Conservation (phyloP, 2,888 invertebrate genomes). For the Agapostemon virescens region DNA sequence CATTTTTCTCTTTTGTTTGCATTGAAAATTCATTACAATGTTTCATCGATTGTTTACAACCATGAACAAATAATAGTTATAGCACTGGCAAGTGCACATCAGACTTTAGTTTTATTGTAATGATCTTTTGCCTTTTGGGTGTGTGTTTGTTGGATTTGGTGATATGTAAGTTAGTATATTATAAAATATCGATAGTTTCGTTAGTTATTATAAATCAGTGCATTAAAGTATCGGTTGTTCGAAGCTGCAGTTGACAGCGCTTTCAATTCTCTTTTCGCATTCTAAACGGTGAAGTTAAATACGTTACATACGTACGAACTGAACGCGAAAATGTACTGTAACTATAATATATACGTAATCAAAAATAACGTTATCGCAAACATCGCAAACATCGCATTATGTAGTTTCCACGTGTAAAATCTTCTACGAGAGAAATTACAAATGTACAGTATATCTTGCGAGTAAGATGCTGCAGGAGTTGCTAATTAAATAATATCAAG, state of each 20-base stretch:
- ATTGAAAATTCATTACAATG: neutral
- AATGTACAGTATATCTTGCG: neutral
- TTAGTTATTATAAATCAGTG: neutral
- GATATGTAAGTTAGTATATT: neutral
- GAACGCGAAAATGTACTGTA: neutral
- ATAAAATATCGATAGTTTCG: neutral
- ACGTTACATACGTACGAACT: neutral
- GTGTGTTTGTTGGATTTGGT: too few relatives aligned
- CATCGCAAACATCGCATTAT: too few relatives aligned
- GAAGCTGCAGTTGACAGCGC: too few relatives aligned
- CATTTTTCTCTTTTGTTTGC: neutral
- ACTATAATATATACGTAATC: neutral
- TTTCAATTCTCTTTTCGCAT: neutral
- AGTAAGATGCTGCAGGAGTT: neutral
- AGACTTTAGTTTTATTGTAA: neutral
- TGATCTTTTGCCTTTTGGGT: neutral
- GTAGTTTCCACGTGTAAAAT: neutral
- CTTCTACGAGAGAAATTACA: neutral
- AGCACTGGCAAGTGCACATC: neutral
- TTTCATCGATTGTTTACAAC: neutral
- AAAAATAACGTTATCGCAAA: neutral
- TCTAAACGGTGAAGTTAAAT: constrained; percentile 1
- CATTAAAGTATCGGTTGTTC: too few relatives aligned
- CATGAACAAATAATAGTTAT: neutral
- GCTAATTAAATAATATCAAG: neutral